These are phyloP conservation scores for Phymanthus crucifer DNA, from an alignment of 92 coral and sea anemone genomes.

Conservation along the genomic window DNA sequence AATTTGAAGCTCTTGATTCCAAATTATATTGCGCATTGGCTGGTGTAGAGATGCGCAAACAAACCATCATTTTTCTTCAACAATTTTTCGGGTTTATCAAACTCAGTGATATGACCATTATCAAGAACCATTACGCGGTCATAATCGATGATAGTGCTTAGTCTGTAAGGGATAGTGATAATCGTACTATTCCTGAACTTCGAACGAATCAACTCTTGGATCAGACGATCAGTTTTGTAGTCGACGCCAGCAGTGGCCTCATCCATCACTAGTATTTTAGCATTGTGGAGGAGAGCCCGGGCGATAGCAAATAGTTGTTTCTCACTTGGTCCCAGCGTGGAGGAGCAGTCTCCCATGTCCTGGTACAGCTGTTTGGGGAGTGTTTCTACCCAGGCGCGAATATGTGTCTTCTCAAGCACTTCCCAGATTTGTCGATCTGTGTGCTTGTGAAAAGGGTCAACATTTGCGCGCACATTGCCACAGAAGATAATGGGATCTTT, in stretches of 20 bases:
- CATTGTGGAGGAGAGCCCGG: slow-evolving; percentile 60
- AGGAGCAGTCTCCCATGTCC: slow-evolving; percentile 67
- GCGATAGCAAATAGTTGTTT: slow-evolving; percentile 71
- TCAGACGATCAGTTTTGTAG: slow-evolving; percentile 84
- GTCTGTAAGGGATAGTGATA: slow-evolving; percentile 71
- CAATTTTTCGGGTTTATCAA: slow-evolving; percentile 77
- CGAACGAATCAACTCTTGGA: slow-evolving; percentile 80
- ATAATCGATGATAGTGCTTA: slow-evolving; percentile 80
- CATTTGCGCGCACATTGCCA: slow-evolving; percentile 72
- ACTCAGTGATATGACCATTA: slow-evolving; percentile 74
- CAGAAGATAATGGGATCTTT: slow-evolving; percentile 69
- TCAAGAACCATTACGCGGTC: slow-evolving; percentile 85
- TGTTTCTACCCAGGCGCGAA: slow-evolving; percentile 72
- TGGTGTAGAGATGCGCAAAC: slow-evolving; percentile 77
- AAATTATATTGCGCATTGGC: slow-evolving; percentile 52
- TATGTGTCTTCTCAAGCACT: slow-evolving; percentile 70
- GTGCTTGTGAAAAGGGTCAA: slow-evolving; percentile 71
- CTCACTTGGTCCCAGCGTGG: slow-evolving; percentile 60
- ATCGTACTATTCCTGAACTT: slow-evolving; percentile 64
- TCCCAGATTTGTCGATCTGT: slow-evolving; percentile 79
- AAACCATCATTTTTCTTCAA: slow-evolving; percentile 67
- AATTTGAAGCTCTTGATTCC: not conserved
- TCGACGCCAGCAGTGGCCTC: slow-evolving; percentile 83
- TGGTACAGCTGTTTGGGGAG: slow-evolving; percentile 80
- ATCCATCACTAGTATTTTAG: slow-evolving; percentile 74